Conservation (phyloP, 2,888 invertebrate species). For the Cremastinae sp. region DNA sequence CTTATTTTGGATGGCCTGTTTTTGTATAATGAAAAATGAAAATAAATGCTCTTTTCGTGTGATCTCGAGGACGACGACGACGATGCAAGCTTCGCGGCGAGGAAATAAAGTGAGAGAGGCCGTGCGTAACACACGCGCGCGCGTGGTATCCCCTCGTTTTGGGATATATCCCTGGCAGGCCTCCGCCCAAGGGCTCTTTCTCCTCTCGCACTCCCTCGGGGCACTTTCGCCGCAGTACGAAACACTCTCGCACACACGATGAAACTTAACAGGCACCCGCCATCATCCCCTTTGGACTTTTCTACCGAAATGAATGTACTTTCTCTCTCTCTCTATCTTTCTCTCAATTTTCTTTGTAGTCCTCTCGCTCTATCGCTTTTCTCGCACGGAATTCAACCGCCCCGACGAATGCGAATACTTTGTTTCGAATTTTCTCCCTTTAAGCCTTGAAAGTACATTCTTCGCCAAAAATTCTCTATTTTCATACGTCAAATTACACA, state of each 20-base stretch:
- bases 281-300: slow-evolving; percentile 24
- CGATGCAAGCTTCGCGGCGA: neutral
- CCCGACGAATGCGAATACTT: slow-evolving; percentile 9
- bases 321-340: neutral
- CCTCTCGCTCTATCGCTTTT: slow-evolving; percentile 43
- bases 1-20: too few species aligned
- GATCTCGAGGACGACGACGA: slow-evolving; percentile 1
- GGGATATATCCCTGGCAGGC: slow-evolving; percentile 30
- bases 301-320: slow-evolving; percentile 35
- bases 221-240: slow-evolving; percentile 58
- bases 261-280: slow-evolving; percentile 71
- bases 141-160: slow-evolving; percentile 30
- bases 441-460: neutral
- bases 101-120: slow-evolving; percentile 15
- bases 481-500: too few species aligned
- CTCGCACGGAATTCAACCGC: slow-evolving; percentile 38
- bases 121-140: slow-evolving; percentile 44
- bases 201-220: slow-evolving; percentile 65
- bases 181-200: slow-evolving; percentile 14
- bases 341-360: slow-evolving; percentile 14
- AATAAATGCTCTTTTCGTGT: neutral
- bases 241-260: slow-evolving; percentile 66
- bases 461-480: too few species aligned
- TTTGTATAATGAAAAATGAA: slow-evolving; percentile 6
- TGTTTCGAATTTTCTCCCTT: slow-evolving; percentile 33